Base-by-base conservation (phyloP, 2,888 invertebrate genomes). In the Helicoverpa assulta region DNA sequence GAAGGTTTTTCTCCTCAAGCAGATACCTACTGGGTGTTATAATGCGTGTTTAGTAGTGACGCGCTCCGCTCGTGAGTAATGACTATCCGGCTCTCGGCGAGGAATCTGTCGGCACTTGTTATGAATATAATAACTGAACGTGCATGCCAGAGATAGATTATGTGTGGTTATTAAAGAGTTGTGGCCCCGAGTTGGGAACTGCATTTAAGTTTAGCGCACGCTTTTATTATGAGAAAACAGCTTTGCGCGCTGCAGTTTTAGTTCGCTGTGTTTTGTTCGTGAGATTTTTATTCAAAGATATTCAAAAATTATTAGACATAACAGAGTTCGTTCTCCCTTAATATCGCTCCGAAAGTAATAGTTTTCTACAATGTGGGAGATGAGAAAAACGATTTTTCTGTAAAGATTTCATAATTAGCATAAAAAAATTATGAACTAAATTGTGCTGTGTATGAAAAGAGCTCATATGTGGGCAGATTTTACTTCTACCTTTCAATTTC, bases 1-100 rank as follows among this genome's bases (percentile, higher is more conserved):
- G 57, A 66, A 76, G 83, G 74, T 82, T 82, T 83, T 83, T 81
- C 79, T 73, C 73, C 83, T 83, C 83, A 72, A 82, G 71, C 74
- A 76, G 74, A 81, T 76, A 74, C 73, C 72, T 75, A 73, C 68
- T 78, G 43, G 64, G 58, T 83, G 83, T 80, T 78, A 82, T 78
- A 75, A 82, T 80, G 70, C 80, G 58, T 75, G 81, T 75, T 67
- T 51, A 71, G 64, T 83, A 82, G 75, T 76, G 83, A 77, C 75
- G 77, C 65, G 63, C 66, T 37, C 18, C 67, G 33, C 67, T 55
- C 26, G 64, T 76, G 70, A 76, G 62, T 76, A 74, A 73, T 74
- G 83, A 70, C 64, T 80, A 66, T 67, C 68, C 52, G 59, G 43
- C 67, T 26, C 18, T 59, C 59, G 62, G 50, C 76, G 75, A 65